Base-by-base conservation (phyloP, 2,888 invertebrate genomes). In the Mechanitis messenoides region DNA sequence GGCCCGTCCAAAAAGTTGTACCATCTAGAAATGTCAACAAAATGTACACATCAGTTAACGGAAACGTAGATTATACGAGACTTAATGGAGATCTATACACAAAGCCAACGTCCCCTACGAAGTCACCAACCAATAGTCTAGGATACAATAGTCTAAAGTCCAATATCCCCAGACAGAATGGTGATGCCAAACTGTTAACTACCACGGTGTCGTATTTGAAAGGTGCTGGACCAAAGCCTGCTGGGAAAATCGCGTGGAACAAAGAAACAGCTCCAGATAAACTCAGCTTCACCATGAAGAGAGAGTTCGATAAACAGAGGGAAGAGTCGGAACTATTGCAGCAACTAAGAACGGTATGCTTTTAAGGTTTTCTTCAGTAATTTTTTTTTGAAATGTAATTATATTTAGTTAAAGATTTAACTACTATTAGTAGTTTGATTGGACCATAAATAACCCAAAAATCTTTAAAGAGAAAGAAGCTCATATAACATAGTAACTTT, bases 261-360 rank as follows among this genome's bases (percentile, higher is more conserved):
- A 93, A 93, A 73, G 94, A 95, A 72, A 74, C 92, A 68, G 85
- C 92, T 50, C 85, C 92, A 0, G 95, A 95, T 69, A 95, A 95
- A 79, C 92, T 96, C 73, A 95, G 95, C 77, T 97, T 97, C 81
- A 97, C 97, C 0, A 96, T 97, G 94, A 93, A 97, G 75, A 91
- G 97, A 70, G 97, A 97, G 83, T 95, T 97, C 69, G 97, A 97
- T 80, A 95, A 96, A 74, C 96, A 96, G 75, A 94, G 95, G 78
- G 97, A 97, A 81, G 97, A 97, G 80, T 93, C 93, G 5, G 96
- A 97, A 77, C 87, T 97, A 72, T 92, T 97, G 76, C 94, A 94
- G 68, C 95, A 96, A 82, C 87, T 98, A 69, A 92, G 96, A 87
- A 92, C 91, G 90, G 97, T 97, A 83, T 42, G 42, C 7, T 42